Conservation (phyloP, 2,888 invertebrate species). For the Liopterus haemorrhoidalis region DNA sequence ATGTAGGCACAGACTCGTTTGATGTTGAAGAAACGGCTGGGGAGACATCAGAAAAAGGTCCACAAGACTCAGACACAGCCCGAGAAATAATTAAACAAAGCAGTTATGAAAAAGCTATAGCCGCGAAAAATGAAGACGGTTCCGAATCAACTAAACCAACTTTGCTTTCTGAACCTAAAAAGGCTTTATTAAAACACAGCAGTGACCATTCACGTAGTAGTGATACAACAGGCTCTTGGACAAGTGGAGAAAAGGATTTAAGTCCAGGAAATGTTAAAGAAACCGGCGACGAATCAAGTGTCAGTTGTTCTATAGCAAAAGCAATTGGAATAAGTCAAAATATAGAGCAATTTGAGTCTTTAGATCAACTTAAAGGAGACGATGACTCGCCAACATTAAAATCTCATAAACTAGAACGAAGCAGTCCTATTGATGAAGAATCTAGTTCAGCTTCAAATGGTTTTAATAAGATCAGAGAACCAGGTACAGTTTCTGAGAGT, state of each 20-base stretch:
- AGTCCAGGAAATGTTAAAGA: conserved; percentile 57
- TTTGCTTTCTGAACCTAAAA: conserved; percentile 42
- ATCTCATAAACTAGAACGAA: conserved; percentile 44
- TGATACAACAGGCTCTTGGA: conserved; percentile 70
- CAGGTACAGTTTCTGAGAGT: conserved; percentile 14
- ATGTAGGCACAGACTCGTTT: conserved; percentile 58
- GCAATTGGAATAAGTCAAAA: conserved; percentile 74
- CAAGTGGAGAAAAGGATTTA: conserved; percentile 67
- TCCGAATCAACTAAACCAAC: conserved; percentile 27
- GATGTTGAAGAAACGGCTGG: conserved; percentile 46
- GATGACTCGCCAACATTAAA: conserved; percentile 33
- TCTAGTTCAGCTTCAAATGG: conserved; percentile 32
- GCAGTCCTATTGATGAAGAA: conserved; percentile 46
- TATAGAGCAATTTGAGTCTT: conserved; percentile 59
- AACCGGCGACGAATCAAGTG: conserved; percentile 68
- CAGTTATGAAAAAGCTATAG: background rate
- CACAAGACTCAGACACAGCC: conserved; percentile 21
- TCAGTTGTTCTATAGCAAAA: conserved; percentile 72
- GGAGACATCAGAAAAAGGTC: conserved; percentile 39
- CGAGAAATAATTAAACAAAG: conserved; percentile 14
- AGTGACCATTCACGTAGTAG: conserved; percentile 73
- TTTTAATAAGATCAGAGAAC: conserved; percentile 16
- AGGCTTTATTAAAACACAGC: conserved; percentile 58
- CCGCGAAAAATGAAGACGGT: conserved; percentile 25
- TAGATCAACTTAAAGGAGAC: conserved; percentile 57